phyloP scores from a whole-genome alignment of 2,797 vertebrate genomes.

The Toxotes lorentzi region DNA sequence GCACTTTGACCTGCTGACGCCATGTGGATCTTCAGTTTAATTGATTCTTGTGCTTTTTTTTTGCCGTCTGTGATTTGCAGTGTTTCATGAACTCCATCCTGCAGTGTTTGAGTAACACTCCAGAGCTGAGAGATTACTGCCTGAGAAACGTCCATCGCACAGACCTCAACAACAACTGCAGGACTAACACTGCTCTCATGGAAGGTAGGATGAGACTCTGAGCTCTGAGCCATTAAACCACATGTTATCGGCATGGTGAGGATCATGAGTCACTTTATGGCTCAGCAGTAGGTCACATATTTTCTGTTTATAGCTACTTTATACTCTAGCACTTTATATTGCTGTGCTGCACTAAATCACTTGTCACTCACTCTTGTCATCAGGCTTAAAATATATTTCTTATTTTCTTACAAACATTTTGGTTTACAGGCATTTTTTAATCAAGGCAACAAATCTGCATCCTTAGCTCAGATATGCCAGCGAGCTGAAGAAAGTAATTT shows the following conservation, averaged over 20 bases:
- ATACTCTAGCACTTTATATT: background rate
- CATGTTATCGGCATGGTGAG: background rate
- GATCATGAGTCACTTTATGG: conserved; percentile 15
- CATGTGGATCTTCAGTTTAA: background rate
- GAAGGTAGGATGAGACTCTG: conserved; percentile 85
- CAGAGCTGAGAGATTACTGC: conserved; percentile 95
- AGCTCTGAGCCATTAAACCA: background rate
- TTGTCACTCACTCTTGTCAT: background rate
- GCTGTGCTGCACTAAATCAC: background rate
- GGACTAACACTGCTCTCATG: conserved; percentile 88
- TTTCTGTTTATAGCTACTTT: background rate
- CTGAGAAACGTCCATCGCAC: conserved; percentile 89
- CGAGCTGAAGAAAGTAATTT: too few species aligned
- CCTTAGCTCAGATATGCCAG: background rate
- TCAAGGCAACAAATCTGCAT: background rate
- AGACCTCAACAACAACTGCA: conserved; percentile 91
- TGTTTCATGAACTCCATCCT: conserved; percentile 99
- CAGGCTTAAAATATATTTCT: background rate
- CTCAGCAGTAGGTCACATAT: background rate
- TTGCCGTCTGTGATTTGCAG: conserved; percentile 73
- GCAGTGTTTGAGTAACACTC: conserved; percentile 97
- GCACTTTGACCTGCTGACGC: background rate
- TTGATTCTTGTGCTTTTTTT: background rate
- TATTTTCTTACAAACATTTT: background rate
- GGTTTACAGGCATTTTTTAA: background rate